Conservation (phyloP, 1,140 invertebrate species). For the Penaeus chinensis region DNA sequence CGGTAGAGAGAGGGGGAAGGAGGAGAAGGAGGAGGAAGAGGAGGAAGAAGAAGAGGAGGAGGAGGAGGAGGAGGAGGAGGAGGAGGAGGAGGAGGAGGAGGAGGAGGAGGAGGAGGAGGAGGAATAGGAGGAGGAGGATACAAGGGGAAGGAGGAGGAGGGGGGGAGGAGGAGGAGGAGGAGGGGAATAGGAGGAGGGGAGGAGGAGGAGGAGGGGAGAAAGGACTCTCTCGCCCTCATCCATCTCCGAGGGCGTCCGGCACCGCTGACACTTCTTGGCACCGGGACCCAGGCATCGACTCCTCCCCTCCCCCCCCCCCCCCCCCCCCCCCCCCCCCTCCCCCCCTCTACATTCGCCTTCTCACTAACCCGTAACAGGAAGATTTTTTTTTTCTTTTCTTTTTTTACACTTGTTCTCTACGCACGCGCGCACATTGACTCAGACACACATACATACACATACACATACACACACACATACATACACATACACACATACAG, state of each 20-base stretch:
- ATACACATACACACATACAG: too few species aligned
- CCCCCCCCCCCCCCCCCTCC: neutral
- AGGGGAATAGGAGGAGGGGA: neutral
- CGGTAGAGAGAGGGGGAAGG: neutral
- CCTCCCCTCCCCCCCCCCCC: neutral
- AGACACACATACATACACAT: too few species aligned
- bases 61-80: too few species aligned
- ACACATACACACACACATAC: too few species aligned
- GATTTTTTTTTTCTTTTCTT: too few species aligned
- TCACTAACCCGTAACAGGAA: too few species aligned
- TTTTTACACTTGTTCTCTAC: too few species aligned
- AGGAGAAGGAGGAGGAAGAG: neutral
- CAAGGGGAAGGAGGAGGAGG: neutral
- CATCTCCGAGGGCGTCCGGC: constrained; percentile 8
- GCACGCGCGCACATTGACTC: too few species aligned
- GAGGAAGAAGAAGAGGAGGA: neutral
- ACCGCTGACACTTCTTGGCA: constrained; percentile 42
- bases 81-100: neutral
- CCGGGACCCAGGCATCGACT: neutral
- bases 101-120: too few species aligned
- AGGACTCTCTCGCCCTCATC: constrained; percentile 24
- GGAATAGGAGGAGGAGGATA: neutral
- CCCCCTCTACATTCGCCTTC: neutral
- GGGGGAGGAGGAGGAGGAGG: neutral
- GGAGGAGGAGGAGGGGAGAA: neutral